Percentiles rank a stretch among this genome's conserved stretches.
phyloP scores from a whole-genome alignment of 1,140 invertebrate genomes.

The Drosophila tristis region DNA sequence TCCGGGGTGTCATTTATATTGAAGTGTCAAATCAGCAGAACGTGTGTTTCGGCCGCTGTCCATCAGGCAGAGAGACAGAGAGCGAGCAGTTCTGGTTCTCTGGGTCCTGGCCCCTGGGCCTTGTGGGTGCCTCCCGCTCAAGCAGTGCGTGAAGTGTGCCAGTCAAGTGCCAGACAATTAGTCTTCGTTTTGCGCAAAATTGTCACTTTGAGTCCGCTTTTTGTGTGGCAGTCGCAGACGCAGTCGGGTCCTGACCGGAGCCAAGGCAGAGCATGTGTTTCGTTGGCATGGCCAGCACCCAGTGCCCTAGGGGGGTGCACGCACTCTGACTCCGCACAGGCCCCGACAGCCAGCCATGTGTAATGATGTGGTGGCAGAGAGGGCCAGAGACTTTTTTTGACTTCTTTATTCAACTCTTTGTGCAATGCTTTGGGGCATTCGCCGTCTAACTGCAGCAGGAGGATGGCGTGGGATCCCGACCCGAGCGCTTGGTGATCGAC shows the following conservation, averaged over 20 bases:
- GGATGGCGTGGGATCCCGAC: conserved; percentile 91
- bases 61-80: not conserved
- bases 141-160: conserved; percentile 35
- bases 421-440: too few species aligned
- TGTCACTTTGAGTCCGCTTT: conserved; percentile 23
- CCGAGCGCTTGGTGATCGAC: conserved; percentile 92
- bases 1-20: conserved; percentile 63
- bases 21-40: conserved; percentile 68
- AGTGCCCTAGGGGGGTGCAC: not conserved
- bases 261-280: conserved; percentile 8
- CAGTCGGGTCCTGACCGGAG: not conserved
- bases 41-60: conserved; percentile 29
- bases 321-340: not conserved
- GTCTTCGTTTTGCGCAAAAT: conserved; percentile 42
- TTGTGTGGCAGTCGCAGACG: not conserved
- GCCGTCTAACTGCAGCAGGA: conserved; percentile 92
- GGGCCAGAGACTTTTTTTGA: not conserved
- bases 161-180: conserved; percentile 52
- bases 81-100: not conserved
- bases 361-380: conserved; percentile 10
- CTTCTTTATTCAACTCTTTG: not conserved
- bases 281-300: conserved; percentile 19
- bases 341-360: conserved; percentile 6
- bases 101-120: not conserved
- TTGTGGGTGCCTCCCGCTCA: not conserved